These are phyloP conservation scores for Berghia stephanieae DNA, from an alignment of 1,140 invertebrate species.

Conservation along the genomic window DNA sequence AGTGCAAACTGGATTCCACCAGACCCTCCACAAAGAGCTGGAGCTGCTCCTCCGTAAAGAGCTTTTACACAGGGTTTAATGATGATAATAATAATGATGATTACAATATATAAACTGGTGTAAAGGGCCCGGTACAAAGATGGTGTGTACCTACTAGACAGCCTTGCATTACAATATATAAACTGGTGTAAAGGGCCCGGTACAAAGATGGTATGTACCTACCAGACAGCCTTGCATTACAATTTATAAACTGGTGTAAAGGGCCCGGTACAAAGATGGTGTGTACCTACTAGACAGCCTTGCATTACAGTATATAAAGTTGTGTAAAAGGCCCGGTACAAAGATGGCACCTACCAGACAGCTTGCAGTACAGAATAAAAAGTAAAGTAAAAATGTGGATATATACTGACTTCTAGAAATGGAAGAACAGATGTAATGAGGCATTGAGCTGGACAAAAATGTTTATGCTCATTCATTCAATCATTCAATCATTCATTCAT, in stretches of 20 bases:
- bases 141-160: conserved; percentile 89
- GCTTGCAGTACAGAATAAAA: too few species aligned
- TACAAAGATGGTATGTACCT: conserved; percentile 96
- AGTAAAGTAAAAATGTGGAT: too few species aligned
- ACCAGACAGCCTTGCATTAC: conserved; percentile 84
- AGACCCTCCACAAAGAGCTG: conserved; percentile 89
- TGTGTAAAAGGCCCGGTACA: conserved; percentile 90
- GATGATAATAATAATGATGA: conserved; percentile 91
- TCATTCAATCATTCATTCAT: too few species aligned
- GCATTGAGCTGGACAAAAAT: too few species aligned
- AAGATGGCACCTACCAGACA: conserved; percentile 89
- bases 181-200: conserved; percentile 86
- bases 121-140: conserved; percentile 90
- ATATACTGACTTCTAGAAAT: too few species aligned
- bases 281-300: conserved; percentile 86
- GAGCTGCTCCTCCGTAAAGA: conserved; percentile 94
- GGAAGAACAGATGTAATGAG: too few species aligned
- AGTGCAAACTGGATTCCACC: conserved; percentile 93
- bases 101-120: conserved; percentile 90
- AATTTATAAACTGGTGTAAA: conserved; percentile 84
- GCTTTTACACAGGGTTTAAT: too few species aligned
- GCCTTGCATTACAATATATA: conserved; percentile 91
- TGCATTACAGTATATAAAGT: conserved; percentile 91
- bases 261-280: conserved; percentile 93
- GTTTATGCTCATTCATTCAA: too few species aligned